Evolutionary conservation across 2,888 invertebrate species (phyloP), one percentile per base, ranked within the genome.

Genomic region (Coelinius sp.): DNA sequence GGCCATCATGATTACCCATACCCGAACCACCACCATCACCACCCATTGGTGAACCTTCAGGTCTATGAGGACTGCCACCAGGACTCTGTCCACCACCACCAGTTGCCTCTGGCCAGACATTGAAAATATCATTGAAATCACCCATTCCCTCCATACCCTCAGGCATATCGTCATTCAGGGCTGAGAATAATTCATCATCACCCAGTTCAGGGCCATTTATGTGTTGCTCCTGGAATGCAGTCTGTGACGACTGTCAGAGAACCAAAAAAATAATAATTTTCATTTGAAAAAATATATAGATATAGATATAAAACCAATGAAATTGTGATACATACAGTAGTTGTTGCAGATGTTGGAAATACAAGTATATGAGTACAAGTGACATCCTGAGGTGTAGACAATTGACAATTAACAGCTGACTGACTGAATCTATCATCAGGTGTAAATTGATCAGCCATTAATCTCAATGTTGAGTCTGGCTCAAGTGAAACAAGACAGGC

Each of bases 401-500:
- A 90, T 79, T 95, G 94, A 84, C 95, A 95, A 88, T 96, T 95
- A 84, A 95, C 95, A 73, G 95, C 94, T 79, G 94, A 93, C 87
- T 95, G 95, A 77, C 93, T 93, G 89, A 96, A 96, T 71, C 97
- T 91, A 88, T 97, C 97, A 88, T 97, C 97, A n/a, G 97, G 97
- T 63, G 97, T 97, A 89, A 96, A 97, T 83, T 96, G 95, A 89
- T 97, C 97, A 17, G 97, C 94, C 96, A 97, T 96, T 75, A 97
- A 92, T 73, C 97, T 92, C 80, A 98, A 91, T 52, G 87, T 85
- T 10, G 92, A 90, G 88, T 97, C 97, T 52, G 97, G 95, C 89
- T 99, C 98, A 73, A 98, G 91, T 76, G 97, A 97, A 53, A 99
- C 97, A 70, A 99, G 92, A 88, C 99, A 99, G n/a, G 99, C 99